A percentile compares a stretch with the other conserved stretches of the same genome.
phyloP scores from a whole-genome alignment of 2,113 vertebrate species.

The Sinosuthora webbiana region DNA sequence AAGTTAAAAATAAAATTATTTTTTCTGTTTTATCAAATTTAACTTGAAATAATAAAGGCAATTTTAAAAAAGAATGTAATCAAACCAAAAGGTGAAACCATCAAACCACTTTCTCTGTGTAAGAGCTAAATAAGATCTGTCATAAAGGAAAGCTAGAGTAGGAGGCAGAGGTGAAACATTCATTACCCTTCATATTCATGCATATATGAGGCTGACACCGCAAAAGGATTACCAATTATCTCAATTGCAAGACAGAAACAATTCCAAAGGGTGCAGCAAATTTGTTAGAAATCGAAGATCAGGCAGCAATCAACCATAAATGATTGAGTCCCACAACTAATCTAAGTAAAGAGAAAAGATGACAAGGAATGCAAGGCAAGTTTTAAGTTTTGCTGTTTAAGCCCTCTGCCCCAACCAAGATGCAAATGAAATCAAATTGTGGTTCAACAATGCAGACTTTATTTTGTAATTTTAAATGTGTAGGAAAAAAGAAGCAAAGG shows the following conservation, averaged over 20 bases:
- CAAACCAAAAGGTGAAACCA: not conserved
- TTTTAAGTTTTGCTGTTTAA: accelerated
- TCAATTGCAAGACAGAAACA: not conserved
- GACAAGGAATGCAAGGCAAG: not conserved
- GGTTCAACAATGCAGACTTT: not conserved
- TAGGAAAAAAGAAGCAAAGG: not conserved
- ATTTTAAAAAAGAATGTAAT: not conserved
- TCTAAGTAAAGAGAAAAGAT: not conserved
- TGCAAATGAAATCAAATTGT: accelerated
- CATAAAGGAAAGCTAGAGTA: not conserved
- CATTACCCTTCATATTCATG: not conserved
- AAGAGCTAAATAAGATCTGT: not conserved
- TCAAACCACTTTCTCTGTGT: not conserved
- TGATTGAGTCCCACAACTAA: not conserved
- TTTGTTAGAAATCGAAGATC: not conserved
- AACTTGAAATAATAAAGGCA: not conserved
- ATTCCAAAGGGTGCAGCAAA: not conserved
- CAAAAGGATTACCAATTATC: not conserved
- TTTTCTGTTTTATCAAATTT: not conserved
- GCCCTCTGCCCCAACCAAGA: not conserved
- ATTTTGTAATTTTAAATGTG: not conserved
- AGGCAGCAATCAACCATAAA: not conserved
- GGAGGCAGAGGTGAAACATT: not conserved
- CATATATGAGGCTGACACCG: not conserved
- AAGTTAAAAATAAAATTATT: not conserved